Percentiles rank a stretch among this genome's conserved stretches.
phyloP scores from a whole-genome alignment of 2,113 vertebrate species.

The Zosterops lateralis region DNA sequence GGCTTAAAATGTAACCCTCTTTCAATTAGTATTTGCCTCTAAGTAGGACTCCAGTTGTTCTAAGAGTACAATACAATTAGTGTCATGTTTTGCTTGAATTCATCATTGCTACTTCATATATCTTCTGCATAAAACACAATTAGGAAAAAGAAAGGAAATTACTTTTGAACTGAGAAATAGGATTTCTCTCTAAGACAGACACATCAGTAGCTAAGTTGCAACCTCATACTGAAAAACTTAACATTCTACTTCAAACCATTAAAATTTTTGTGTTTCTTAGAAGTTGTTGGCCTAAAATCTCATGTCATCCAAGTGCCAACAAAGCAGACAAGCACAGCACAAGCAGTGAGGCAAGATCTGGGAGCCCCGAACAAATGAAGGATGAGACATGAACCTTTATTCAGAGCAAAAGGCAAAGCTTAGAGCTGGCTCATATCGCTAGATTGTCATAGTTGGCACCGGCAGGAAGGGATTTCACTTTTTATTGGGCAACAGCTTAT shows the following conservation, averaged over 20 bases:
- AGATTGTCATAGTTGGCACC: neutral
- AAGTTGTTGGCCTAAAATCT: neutral
- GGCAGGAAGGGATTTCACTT: neutral
- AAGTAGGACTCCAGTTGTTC: neutral
- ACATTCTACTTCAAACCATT: neutral
- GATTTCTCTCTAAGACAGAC: neutral
- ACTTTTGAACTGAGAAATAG: neutral
- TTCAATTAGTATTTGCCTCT: neutral
- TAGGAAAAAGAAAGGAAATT: accelerated
- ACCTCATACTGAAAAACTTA: neutral
- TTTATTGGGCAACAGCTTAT: neutral
- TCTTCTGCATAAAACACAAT: neutral
- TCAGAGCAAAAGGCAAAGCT: neutral
- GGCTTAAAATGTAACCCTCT: neutral
- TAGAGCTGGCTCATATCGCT: neutral
- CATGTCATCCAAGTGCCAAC: neutral
- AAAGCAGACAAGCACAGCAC: neutral
- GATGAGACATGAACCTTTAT: neutral
- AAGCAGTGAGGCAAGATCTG: neutral
- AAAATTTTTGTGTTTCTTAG: neutral
- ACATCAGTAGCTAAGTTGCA: neutral
- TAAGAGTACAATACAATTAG: neutral
- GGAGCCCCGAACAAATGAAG: neutral
- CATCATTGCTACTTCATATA: neutral
- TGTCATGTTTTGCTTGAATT: neutral